Conservation (phyloP, 37 sponge, comb jelly and placozoan species). For the Crambe crambe region DNA sequence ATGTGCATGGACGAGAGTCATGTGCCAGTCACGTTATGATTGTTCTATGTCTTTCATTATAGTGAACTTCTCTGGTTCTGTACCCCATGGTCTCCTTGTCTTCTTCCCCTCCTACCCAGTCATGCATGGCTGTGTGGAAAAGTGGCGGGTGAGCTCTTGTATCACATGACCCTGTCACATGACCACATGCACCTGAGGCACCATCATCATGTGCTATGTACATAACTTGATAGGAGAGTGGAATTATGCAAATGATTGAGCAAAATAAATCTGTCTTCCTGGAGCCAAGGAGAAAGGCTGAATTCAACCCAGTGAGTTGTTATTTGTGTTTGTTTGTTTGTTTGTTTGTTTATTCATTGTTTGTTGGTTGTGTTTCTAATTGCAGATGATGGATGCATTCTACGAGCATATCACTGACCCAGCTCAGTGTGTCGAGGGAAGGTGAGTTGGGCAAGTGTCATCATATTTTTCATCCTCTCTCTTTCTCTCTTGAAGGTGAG, state of each 20-base stretch:
- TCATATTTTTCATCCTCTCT: background rate
- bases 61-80: slow-evolving; percentile 84
- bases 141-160: slow-evolving; percentile 83
- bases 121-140: slow-evolving; percentile 73
- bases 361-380: too few species aligned
- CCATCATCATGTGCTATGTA: background rate
- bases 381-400: slow-evolving; percentile 84
- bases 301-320: slow-evolving; percentile 72
- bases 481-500: slow-evolving; percentile 62
- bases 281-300: slow-evolving; percentile 88
- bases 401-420: slow-evolving; percentile 72
- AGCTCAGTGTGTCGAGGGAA: slow-evolving; percentile 94
- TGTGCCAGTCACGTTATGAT: too few species aligned
- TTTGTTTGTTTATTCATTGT: too few species aligned
- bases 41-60: background rate
- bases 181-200: too few species aligned
- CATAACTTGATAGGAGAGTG: slow-evolving; percentile 44
- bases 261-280: slow-evolving; percentile 70
- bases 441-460: slow-evolving; percentile 16
- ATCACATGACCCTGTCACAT: too few species aligned
- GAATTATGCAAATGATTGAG: slow-evolving; percentile 64
- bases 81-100: slow-evolving; percentile 91
- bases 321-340: background rate
- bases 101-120: slow-evolving; percentile 95
- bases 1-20: too few species aligned